Evolutionary conservation across 2,113 vertebrate species (phyloP), one percentile per base, ranked within the genome.

Genomic region (Chamaea fasciata): DNA sequence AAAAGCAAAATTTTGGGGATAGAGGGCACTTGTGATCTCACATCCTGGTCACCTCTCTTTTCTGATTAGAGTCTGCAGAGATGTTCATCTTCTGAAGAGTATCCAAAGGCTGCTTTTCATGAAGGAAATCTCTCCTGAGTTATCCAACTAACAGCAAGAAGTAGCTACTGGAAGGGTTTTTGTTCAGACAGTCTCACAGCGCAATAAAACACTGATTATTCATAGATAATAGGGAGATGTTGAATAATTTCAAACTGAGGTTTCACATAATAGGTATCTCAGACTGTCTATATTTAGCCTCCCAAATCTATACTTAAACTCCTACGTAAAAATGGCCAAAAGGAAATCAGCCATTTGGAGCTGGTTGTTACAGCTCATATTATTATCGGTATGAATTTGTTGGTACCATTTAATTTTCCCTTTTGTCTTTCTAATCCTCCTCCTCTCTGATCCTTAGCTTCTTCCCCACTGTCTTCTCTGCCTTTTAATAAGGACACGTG

Each of bases 281-380:
- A 49, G 56, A 56, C 68, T 75, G 46, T 21, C 94, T 94, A 89
- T 89, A 84, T 90, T 93, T 89, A 96, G 83, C 90, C 41, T 64
- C 46, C 9, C 16, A 74, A 78, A 71, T 46, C 64, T 92, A 63
- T 81, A 75, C 68, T 91, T 86, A 78, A 77, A 91, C 33, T 71
- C 63, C 46, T 41, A 55, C 1, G 1, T 74, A 56, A 74, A 94
- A 93, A 86, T 22, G 30, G 28, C 57, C 74, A 64, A 33, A 70
- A 56, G 56, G 71, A 91, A 88, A 73, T 42, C 0, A 1, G 20
- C 41, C 41, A n/a, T 11, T 50, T 27, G 37, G 47, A 88, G 46
- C 15, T 68, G 64, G 4, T 64, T 56, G 14, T 59, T 56, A 44
- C 59, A 78, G 35, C 59, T 83, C 23, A 0, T 10, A 11, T 75